Conservation (phyloP, 2,888 invertebrate genomes). For the Nephrotoma appendiculata region DNA sequence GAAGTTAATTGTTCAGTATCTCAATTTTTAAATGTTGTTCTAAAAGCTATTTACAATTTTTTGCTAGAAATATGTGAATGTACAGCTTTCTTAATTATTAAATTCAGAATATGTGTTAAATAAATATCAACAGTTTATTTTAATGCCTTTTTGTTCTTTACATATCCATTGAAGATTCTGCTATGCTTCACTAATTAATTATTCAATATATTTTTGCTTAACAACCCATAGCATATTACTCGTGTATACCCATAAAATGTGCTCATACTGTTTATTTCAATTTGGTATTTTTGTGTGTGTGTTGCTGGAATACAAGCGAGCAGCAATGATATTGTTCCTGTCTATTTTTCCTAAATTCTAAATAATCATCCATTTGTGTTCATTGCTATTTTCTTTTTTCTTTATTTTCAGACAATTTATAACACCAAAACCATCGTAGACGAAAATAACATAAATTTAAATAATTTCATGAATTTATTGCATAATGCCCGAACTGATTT, state of each 20-base stretch:
- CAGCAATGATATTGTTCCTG: not conserved
- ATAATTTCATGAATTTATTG: constrained; percentile 7
- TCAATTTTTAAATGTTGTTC: not conserved
- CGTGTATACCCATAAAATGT: not conserved
- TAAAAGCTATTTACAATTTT: not conserved
- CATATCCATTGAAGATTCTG: not conserved
- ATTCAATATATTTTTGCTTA: not conserved
- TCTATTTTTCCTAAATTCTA: not conserved
- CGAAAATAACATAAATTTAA: not conserved
- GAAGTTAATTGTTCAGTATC: not conserved
- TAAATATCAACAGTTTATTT: not conserved
- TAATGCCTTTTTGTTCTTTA: not conserved
- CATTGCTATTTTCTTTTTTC: not conserved
- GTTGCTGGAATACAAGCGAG: not conserved
- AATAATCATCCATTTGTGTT: not conserved
- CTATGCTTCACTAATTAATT: not conserved
- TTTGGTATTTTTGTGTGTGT: not conserved
- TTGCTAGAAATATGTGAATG: not conserved
- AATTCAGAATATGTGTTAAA: not conserved
- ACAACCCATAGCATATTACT: not conserved
- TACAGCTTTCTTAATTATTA: not conserved
- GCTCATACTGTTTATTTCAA: not conserved
- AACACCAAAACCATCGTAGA: not conserved
- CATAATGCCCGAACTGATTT: constrained; percentile 7
- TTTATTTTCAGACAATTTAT: not conserved